phyloP scores from a whole-genome alignment of 2,888 invertebrate genomes.

The Baronia brevicornis region DNA sequence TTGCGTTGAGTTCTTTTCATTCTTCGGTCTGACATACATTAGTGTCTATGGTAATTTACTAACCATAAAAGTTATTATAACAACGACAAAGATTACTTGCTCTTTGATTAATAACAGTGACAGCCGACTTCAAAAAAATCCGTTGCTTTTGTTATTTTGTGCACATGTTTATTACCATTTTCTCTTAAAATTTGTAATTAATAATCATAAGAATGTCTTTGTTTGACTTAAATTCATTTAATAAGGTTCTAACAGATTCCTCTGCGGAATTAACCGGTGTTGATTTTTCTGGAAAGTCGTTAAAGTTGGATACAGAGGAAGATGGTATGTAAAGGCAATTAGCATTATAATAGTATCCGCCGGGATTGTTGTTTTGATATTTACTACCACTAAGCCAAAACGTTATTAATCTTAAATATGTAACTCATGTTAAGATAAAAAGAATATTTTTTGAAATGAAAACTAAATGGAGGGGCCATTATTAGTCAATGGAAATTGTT shows the following conservation, averaged over 20 bases:
- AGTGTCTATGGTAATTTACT: too few species aligned
- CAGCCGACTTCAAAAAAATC: constrained; percentile 45
- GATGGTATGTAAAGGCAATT: constrained; percentile 79
- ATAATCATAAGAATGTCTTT: constrained; percentile 49
- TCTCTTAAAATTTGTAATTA: constrained; percentile 21
- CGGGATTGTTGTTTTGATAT: background rate
- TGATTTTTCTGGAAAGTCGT: constrained; percentile 86
- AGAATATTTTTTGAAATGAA: background rate
- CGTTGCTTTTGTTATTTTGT: constrained; percentile 36
- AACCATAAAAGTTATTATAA: too few species aligned
- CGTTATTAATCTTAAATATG: constrained; percentile 1
- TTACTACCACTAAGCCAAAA: too few species aligned
- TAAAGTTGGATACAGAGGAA: constrained; percentile 84
- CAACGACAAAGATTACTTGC: too few species aligned
- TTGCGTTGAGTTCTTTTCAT: too few species aligned
- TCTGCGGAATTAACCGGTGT: constrained; percentile 76
- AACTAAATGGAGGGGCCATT: background rate
- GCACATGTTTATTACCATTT: constrained; percentile 27
- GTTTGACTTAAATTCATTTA: constrained; percentile 75
- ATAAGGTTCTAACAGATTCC: constrained; percentile 58
- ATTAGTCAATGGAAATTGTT: too few species aligned
- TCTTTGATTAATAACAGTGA: constrained; percentile 19
- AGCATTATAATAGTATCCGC: constrained; percentile 1
- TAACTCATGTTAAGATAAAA: constrained; percentile 4
- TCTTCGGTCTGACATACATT: too few species aligned